A percentile compares a stretch with the other conserved stretches of the same genome.
Evolutionary conservation across 2,888 invertebrate species (phyloP).

Genomic region (Epirrhoe alternata): DNA sequence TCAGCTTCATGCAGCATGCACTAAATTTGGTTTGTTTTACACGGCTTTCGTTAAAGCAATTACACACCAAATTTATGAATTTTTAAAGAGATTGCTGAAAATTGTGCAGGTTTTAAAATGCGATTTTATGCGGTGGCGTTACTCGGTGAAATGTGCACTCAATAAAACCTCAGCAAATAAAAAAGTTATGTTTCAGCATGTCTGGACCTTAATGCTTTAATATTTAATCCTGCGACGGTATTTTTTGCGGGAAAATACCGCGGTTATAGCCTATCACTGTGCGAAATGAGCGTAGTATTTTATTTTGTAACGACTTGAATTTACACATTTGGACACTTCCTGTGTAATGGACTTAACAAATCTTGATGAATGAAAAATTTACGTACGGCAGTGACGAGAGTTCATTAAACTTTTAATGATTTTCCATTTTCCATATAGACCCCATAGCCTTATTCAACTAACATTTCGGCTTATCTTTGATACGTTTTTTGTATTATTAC

Average conservation of each 20-base stretch:
- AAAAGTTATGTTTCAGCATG: conserved; percentile 35
- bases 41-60: background rate
- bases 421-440: too few species aligned
- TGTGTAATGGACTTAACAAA: conserved; percentile 1
- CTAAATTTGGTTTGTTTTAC: background rate
- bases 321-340: conserved; percentile 33
- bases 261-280: conserved; percentile 26
- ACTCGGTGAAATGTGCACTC: conserved; percentile 29
- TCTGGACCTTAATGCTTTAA: conserved; percentile 34
- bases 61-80: background rate
- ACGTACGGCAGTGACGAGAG: background rate
- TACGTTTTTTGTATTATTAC: too few species aligned
- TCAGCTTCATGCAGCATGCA: background rate
- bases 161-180: conserved; percentile 35
- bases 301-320: conserved; percentile 32
- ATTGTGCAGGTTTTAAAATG: conserved; percentile 30
- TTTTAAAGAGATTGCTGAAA: conserved; percentile 8
- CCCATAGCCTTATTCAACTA: too few species aligned
- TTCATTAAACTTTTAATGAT: background rate
- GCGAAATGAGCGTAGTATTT: conserved; percentile 39
- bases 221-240: conserved; percentile 38
- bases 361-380: conserved; percentile 2
- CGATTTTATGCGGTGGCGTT: conserved; percentile 21
- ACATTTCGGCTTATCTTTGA: too few species aligned
- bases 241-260: conserved; percentile 26